Percentiles rank a stretch among this genome's conserved stretches.
These are phyloP conservation scores for Probaryconus sp. DNA, from an alignment of 1,140 invertebrate genomes.

Conservation along the genomic window DNA sequence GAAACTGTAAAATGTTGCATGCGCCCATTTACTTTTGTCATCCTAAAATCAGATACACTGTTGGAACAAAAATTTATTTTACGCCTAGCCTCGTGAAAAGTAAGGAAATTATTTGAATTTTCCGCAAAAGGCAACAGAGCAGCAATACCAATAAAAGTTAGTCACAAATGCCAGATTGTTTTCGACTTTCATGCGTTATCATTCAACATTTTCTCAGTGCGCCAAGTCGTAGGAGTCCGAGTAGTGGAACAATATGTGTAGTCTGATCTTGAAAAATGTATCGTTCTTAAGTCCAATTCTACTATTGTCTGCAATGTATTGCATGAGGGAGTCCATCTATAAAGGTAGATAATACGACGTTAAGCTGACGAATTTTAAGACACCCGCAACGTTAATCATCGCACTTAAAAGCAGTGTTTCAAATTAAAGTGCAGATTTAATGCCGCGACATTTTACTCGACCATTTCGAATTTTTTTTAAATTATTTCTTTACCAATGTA, in stretches of 20 bases:
- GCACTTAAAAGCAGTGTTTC: slow-evolving; percentile 41
- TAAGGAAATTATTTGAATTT: slow-evolving; percentile 3
- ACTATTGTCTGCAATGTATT: slow-evolving; percentile 64
- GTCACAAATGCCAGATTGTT: slow-evolving; percentile 42
- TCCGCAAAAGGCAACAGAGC: background rate
- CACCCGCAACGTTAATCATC: slow-evolving; percentile 41
- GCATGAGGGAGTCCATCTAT: slow-evolving; percentile 60
- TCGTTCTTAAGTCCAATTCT: slow-evolving; percentile 52
- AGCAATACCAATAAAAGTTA: slow-evolving; percentile 31
- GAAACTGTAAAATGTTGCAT: too few species aligned
- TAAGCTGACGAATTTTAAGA: slow-evolving; percentile 64
- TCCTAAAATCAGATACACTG: too few species aligned
- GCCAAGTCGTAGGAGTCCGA: slow-evolving; percentile 49
- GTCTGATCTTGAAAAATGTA: slow-evolving; percentile 74
- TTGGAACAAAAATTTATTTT: too few species aligned
- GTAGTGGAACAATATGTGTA: slow-evolving; percentile 65
- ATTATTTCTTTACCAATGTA: background rate
- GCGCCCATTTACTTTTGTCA: too few species aligned
- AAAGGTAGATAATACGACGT: slow-evolving; percentile 67
- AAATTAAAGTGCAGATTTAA: slow-evolving; percentile 18
- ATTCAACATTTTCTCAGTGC: slow-evolving; percentile 52
- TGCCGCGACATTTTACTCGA: too few species aligned
- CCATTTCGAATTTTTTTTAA: background rate
- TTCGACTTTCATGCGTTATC: slow-evolving; percentile 44
- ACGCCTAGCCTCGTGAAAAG: too few species aligned